phyloP scores from a whole-genome alignment of 1,140 invertebrate genomes.

The Scylla paramamosain region DNA sequence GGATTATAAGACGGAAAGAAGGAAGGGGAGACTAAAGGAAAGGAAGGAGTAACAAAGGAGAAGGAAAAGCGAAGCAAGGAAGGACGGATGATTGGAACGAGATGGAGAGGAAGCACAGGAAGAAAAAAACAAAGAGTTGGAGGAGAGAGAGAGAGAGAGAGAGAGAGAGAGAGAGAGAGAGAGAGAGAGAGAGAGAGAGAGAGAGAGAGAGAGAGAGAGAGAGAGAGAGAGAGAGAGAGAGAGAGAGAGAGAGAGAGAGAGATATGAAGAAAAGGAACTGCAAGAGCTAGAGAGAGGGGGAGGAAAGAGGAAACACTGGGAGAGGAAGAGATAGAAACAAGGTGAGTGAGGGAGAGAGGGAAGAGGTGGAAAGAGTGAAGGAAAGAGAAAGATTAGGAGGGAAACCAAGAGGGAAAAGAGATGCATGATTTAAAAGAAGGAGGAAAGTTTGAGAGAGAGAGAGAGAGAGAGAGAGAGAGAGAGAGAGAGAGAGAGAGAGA shows the following conservation, averaged over 20 bases:
- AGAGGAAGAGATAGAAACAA: neutral
- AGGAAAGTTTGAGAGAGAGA: neutral
- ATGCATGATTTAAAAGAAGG: no score
- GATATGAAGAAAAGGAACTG: neutral
- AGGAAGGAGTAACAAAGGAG: neutral
- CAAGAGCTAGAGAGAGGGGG: no score
- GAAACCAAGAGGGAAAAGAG: no score
- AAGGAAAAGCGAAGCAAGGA: neutral
- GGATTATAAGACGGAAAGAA: neutral
- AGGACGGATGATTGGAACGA: neutral
- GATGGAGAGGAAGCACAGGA: neutral
- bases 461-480: slow-evolving; percentile 34
- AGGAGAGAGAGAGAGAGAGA: neutral
- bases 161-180: neutral
- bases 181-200: neutral
- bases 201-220: neutral
- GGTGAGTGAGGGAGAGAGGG: neutral
- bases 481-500: slow-evolving; percentile 42
- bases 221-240: neutral
- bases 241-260: neutral
- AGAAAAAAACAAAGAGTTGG: neutral
- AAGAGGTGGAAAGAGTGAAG: neutral
- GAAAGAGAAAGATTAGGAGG: neutral
- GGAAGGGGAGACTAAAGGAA: neutral
- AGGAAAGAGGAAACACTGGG: neutral